Conservation (phyloP, 1,140 invertebrate genomes). For the Arctopsyche grandis region DNA sequence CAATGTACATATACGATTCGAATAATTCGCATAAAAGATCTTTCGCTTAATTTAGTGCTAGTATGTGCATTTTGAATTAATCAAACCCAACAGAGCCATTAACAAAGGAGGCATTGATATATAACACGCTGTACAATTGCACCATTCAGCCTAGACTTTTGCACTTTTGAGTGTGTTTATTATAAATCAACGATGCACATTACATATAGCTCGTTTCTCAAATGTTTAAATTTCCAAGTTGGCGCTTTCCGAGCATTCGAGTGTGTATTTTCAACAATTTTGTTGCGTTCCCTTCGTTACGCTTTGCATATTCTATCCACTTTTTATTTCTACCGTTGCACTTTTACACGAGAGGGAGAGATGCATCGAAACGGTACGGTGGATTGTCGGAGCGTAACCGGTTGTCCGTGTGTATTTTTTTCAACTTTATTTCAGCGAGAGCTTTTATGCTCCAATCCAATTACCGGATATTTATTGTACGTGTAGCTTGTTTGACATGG, state of each 20-base stretch:
- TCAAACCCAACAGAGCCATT: neutral
- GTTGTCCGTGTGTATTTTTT: neutral
- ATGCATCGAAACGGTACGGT: no score
- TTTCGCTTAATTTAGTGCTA: neutral
- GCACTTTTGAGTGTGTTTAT: no score
- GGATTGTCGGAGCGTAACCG: no score
- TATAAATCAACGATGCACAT: no score
- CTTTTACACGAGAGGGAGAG: no score
- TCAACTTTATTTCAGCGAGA: slow-evolving; percentile 19
- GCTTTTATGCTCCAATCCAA: slow-evolving; percentile 39
- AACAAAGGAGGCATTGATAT: neutral
- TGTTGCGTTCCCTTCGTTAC: no score
- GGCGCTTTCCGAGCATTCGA: no score
- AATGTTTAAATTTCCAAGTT: no score
- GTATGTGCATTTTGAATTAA: neutral
- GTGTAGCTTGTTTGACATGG: slow-evolving; percentile 29
- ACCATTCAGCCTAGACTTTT: neutral
- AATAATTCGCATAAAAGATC: neutral
- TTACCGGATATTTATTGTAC: slow-evolving; percentile 27
- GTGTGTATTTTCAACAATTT: no score
- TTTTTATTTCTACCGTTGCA: no score
- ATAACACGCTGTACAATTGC: neutral
- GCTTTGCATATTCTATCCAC: no score
- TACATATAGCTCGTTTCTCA: no score
- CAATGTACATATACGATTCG: neutral